Evolutionary conservation across 2,888 invertebrate genomes (phyloP).

Genomic region (Parapristionchus giblindavisi): DNA sequence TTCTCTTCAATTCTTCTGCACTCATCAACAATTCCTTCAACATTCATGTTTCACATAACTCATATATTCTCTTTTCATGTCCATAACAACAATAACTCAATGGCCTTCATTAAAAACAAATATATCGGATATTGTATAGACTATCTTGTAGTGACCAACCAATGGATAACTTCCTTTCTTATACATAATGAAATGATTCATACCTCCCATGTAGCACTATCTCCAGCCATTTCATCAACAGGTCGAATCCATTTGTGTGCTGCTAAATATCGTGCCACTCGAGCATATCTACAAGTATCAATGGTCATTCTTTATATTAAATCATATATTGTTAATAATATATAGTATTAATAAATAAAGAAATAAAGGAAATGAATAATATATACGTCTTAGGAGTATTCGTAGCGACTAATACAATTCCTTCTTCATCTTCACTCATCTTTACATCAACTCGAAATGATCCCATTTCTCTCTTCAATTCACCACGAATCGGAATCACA

Average conservation of each 20-base stretch:
- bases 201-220: conserved; percentile 32
- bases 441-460: conserved; percentile 43
- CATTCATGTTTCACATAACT: too few species aligned
- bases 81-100: too few species aligned
- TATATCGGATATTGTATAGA: too few species aligned
- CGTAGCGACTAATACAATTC: conserved; percentile 36
- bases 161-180: background rate
- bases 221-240: conserved; percentile 12
- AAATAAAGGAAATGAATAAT: background rate
- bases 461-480: conserved; percentile 39
- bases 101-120: too few species aligned
- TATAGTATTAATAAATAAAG: background rate
- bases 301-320: background rate
- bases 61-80: too few species aligned
- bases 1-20: conserved; percentile 32
- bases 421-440: conserved; percentile 10
- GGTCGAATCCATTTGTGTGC: conserved; percentile 31
- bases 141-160: too few species aligned
- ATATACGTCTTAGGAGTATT: conserved; percentile 42
- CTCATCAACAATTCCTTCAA: conserved; percentile 35
- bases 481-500: conserved; percentile 35
- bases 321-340: background rate
- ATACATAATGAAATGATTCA: background rate
- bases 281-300: conserved; percentile 15
- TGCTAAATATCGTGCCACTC: conserved; percentile 31